These are phyloP conservation scores for Rhinoptilus africanus DNA, from an alignment of 2,113 vertebrate genomes.

Conservation along the genomic window DNA sequence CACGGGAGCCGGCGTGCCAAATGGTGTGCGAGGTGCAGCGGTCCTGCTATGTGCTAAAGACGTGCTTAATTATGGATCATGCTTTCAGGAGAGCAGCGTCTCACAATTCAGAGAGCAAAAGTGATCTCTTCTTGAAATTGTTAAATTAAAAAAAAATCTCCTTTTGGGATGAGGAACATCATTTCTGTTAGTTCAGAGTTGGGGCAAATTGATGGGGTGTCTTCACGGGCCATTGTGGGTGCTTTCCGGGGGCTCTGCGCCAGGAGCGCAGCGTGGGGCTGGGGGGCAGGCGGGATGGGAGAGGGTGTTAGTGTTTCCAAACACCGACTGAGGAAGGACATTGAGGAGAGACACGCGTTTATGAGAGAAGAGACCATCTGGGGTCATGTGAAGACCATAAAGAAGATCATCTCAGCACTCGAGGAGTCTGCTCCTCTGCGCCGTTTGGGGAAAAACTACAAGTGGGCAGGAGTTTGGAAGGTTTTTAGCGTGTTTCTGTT, in stretches of 20 bases:
- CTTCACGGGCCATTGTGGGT: neutral
- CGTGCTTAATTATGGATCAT: neutral
- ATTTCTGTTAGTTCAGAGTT: neutral
- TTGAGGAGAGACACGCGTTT: neutral
- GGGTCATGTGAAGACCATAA: neutral
- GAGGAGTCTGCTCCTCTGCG: neutral
- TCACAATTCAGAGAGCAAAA: neutral
- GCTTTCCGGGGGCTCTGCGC: neutral
- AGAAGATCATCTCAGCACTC: neutral
- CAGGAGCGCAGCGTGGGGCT: neutral
- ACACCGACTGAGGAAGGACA: neutral
- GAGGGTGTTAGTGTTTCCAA: neutral
- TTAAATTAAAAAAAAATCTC: neutral
- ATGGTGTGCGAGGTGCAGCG: too few relatives aligned
- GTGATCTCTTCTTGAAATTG: neutral
- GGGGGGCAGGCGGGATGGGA: neutral
- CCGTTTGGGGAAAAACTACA: neutral
- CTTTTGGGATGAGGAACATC: neutral
- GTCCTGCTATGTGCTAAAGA: conserved; percentile 70
- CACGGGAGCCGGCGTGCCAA: conserved; percentile 16
- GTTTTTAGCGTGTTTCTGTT: neutral
- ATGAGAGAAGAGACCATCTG: neutral
- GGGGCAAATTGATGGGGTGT: neutral
- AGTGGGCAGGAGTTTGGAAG: neutral
- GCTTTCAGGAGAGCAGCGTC: conserved; percentile 19